A percentile compares a stretch with the other conserved stretches of the same genome.
Evolutionary conservation across 2,888 invertebrate species (phyloP).

Genomic region (Digitonthophagus gazella): DNA sequence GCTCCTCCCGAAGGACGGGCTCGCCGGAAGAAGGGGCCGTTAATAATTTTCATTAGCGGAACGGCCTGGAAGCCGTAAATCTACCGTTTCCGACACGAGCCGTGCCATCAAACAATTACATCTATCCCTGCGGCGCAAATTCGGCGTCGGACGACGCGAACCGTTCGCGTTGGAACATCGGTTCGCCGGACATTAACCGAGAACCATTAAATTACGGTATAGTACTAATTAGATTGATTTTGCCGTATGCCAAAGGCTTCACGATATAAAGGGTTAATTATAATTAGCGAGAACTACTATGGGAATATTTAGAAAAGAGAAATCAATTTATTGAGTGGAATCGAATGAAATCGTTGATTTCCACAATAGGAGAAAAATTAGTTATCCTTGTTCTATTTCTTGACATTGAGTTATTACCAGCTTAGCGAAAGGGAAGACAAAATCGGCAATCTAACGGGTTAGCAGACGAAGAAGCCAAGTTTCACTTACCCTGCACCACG

Average conservation of each 20-base stretch:
- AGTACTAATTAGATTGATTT: not conserved
- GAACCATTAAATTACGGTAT: not conserved
- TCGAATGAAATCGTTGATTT: no score
- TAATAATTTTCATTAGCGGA: constrained; percentile 4
- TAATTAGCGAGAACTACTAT: not conserved
- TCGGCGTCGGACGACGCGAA: constrained; percentile 34
- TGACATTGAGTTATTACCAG: constrained; percentile 5
- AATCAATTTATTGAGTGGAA: no score
- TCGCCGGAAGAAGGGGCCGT: not conserved
- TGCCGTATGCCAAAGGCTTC: no score
- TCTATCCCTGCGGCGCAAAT: constrained; percentile 46
- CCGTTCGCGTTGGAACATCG: not conserved
- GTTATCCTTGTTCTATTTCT: no score
- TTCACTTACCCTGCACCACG: constrained; percentile 4
- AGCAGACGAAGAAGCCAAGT: not conserved
- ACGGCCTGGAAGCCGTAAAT: constrained; percentile 36
- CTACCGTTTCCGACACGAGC: constrained; percentile 38
- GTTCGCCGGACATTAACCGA: not conserved
- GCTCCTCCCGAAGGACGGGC: not conserved
- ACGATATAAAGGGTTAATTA: no score
- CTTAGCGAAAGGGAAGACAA: constrained; percentile 2
- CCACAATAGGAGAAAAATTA: no score
- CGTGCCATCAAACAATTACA: constrained; percentile 47
- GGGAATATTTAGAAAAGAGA: no score
- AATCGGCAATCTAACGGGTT: not conserved